phyloP scores from a whole-genome alignment of 1,140 invertebrate genomes.

The Asbolus verrucosus region DNA sequence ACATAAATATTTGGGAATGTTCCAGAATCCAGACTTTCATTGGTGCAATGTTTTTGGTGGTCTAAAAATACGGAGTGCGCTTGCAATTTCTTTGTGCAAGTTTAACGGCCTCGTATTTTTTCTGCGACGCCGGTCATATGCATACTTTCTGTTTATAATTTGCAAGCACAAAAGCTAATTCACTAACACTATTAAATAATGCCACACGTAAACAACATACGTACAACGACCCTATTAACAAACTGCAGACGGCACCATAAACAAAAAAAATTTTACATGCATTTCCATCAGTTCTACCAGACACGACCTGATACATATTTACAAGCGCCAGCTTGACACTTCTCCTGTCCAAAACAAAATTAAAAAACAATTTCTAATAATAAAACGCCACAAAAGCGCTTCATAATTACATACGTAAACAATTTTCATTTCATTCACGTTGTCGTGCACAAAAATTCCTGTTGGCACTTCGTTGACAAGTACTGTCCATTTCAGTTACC shows the following conservation, averaged over 20 bases:
- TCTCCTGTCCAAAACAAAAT: slow-evolving; percentile 2
- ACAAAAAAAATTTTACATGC: slow-evolving; percentile 32
- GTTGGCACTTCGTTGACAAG: neutral
- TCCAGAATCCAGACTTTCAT: slow-evolving; percentile 25
- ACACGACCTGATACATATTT: slow-evolving; percentile 11
- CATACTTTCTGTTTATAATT: slow-evolving; percentile 46
- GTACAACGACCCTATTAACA: slow-evolving; percentile 40
- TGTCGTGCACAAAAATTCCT: neutral
- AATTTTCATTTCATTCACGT: slow-evolving; percentile 6
- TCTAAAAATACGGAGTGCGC: slow-evolving; percentile 45
- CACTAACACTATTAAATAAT: slow-evolving; percentile 44
- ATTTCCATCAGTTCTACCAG: neutral
- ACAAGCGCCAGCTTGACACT: neutral
- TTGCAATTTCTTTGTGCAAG: slow-evolving; percentile 48
- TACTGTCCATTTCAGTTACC: too few species aligned
- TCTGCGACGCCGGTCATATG: slow-evolving; percentile 42
- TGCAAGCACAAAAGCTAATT: slow-evolving; percentile 45
- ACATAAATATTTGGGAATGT: slow-evolving; percentile 20
- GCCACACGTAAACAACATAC: slow-evolving; percentile 43
- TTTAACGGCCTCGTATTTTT: slow-evolving; percentile 48
- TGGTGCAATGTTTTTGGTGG: slow-evolving; percentile 37
- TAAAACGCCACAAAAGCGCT: neutral
- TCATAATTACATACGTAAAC: neutral
- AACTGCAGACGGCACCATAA: slow-evolving; percentile 41
- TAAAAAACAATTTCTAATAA: neutral